Conservation (phyloP, 2,888 invertebrate species). For the Andrena bucephala region DNA sequence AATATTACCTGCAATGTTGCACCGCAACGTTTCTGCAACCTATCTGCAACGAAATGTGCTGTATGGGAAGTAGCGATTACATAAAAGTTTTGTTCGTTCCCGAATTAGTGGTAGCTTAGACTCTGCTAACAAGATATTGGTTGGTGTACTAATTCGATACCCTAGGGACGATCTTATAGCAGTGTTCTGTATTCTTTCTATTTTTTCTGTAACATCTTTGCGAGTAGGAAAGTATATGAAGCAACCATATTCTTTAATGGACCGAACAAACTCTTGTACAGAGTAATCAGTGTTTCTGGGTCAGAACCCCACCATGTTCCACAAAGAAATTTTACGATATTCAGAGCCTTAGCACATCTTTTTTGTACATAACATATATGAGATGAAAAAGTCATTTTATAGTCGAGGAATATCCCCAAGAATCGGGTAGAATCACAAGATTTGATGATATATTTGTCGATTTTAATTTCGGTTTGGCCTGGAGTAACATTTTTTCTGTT, state of each 20-base stretch:
- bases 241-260: conserved; percentile 1
- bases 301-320: conserved; percentile 5
- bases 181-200: neutral
- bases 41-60: too few relatives aligned
- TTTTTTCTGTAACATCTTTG: neutral
- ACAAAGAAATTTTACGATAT: neutral
- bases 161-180: neutral
- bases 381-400: neutral
- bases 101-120: neutral
- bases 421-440: neutral
- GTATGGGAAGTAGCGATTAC: neutral
- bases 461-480: conserved; percentile 4
- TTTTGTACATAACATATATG: neutral
- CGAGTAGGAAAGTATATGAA: neutral
- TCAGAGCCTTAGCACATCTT: neutral
- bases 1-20: too few relatives aligned
- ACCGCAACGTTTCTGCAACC: too few relatives aligned
- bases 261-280: conserved; percentile 9
- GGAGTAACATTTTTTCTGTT: conserved; percentile 1
- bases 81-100: neutral
- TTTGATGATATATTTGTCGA: neutral
- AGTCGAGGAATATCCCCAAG: neutral
- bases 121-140: neutral
- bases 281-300: neutral
- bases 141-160: neutral